These are phyloP conservation scores for Margarornis squamiger DNA, from an alignment of 2,797 vertebrate species.

Conservation along the genomic window DNA sequence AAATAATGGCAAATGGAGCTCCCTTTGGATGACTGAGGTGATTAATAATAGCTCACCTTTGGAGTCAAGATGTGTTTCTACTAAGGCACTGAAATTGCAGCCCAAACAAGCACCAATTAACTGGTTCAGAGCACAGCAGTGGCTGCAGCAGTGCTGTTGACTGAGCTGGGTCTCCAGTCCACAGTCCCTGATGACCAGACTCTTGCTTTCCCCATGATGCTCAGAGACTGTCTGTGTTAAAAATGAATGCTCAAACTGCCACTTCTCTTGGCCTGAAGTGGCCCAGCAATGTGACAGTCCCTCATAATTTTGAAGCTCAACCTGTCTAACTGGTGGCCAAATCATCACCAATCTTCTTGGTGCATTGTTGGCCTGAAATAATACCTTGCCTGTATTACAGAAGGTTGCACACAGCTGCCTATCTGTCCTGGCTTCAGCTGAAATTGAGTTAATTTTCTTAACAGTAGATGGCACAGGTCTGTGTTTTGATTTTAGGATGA, in stretches of 20 bases:
- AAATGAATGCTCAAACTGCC: not conserved
- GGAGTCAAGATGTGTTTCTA: not conserved
- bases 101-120: not conserved
- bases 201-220: accelerated
- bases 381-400: not conserved
- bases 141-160: not conserved
- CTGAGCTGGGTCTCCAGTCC: not conserved
- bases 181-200: accelerated
- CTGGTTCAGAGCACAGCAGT: accelerated
- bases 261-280: not conserved
- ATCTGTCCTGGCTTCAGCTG: not conserved
- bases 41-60: not conserved
- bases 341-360: not conserved
- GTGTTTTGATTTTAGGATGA: not conserved
- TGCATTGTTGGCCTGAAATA: not conserved
- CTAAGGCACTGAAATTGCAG: not conserved
- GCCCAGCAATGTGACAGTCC: not conserved
- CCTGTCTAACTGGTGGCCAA: not conserved
- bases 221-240: not conserved
- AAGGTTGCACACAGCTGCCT: not conserved
- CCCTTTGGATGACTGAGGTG: not conserved
- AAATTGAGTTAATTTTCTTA: not conserved
- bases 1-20: not conserved
- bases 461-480: not conserved
- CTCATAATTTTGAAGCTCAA: not conserved